These are phyloP conservation scores for Aporrectodea caliginosa DNA, from an alignment of 1,140 invertebrate species.

Conservation along the genomic window DNA sequence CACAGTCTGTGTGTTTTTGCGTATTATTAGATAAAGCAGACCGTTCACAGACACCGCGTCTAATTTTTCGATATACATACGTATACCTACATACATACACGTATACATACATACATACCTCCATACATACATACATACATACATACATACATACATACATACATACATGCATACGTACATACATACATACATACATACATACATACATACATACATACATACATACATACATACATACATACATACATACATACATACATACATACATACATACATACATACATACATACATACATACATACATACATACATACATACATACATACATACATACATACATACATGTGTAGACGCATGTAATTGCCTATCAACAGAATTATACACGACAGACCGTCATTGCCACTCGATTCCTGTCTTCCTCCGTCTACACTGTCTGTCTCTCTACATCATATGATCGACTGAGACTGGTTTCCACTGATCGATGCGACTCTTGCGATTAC, in stretches of 20 bases:
- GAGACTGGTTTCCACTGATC: too few relatives aligned
- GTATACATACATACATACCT: not conserved
- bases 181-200: not conserved
- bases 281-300: constrained; percentile 5
- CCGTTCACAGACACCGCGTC: too few relatives aligned
- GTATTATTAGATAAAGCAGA: too few relatives aligned
- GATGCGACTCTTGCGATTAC: too few relatives aligned
- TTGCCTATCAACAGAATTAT: too few relatives aligned
- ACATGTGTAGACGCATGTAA: not conserved
- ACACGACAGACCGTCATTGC: too few relatives aligned
- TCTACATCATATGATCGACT: too few relatives aligned
- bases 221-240: not conserved
- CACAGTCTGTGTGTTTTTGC: too few relatives aligned
- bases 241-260: not conserved
- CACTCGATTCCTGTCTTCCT: too few relatives aligned
- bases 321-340: not conserved
- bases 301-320: not conserved
- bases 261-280: not conserved
- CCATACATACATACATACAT: not conserved
- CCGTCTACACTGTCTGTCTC: too few relatives aligned
- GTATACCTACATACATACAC: not conserved
- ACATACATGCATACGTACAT: constrained; percentile 1
- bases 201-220: constrained; percentile 1
- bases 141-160: constrained; percentile 5
- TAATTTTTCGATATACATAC: not conserved